phyloP scores from a whole-genome alignment of 2,797 vertebrate genomes.

The Dipus sagitta region DNA sequence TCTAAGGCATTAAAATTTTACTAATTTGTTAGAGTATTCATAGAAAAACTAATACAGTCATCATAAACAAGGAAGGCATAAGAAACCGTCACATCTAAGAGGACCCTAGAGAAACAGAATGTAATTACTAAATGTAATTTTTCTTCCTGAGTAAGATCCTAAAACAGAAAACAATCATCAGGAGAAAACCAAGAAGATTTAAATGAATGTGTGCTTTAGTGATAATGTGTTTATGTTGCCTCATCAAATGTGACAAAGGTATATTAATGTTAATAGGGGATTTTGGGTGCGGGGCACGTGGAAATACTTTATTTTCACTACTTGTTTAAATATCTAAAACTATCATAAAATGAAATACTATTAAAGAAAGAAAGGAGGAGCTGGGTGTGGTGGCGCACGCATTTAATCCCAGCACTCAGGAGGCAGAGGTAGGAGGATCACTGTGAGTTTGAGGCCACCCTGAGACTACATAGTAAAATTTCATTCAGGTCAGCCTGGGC shows the following conservation, averaged over 20 bases:
- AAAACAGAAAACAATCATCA: background rate
- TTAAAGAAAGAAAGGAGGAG: background rate
- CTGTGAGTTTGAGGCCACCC: no score
- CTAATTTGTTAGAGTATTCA: background rate
- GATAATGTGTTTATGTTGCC: background rate
- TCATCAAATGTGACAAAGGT: constrained; percentile 23
- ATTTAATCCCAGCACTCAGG: no score
- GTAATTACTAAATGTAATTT: constrained; percentile 1
- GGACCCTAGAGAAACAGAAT: background rate
- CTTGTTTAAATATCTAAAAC: constrained; percentile 26
- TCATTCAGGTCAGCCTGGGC: no score
- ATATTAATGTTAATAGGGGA: background rate
- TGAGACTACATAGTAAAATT: no score
- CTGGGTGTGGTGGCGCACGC: no score
- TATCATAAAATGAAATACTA: background rate
- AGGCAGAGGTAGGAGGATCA: no score
- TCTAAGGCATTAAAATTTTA: background rate
- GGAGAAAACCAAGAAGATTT: background rate
- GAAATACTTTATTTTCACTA: background rate
- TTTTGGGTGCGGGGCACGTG: background rate
- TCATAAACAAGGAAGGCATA: background rate
- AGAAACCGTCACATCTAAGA: constrained; percentile 31
- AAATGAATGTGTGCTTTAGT: background rate
- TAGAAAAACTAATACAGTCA: background rate
- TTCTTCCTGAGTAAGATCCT: background rate